These are phyloP conservation scores for Cranoglanis bouderius DNA, from an alignment of 2,113 vertebrate species.

Conservation along the genomic window DNA sequence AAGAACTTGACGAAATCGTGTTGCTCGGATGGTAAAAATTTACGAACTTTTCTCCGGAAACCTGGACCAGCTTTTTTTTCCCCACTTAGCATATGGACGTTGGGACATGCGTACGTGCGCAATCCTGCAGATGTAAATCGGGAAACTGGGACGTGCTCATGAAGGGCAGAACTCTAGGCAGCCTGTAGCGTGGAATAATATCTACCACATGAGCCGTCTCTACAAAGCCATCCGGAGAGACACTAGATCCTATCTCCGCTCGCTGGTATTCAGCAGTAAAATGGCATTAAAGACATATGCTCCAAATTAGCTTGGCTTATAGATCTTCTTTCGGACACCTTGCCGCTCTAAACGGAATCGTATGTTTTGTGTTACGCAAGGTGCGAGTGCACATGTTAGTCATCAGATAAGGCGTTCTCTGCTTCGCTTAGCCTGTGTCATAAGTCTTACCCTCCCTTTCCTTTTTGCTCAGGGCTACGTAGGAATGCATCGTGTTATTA, in stretches of 20 bases:
- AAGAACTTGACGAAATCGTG: background rate
- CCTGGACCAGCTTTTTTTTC: background rate
- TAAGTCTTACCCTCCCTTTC: conserved; percentile 5
- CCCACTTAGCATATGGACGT: conserved; percentile 17
- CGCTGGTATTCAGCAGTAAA: background rate
- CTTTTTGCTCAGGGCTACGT: background rate
- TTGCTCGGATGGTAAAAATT: background rate
- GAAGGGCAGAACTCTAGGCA: conserved; percentile 16
- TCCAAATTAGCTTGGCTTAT: conserved; percentile 37
- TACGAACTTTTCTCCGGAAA: background rate
- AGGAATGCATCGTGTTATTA: conserved; percentile 50
- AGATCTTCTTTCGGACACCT: conserved; percentile 49
- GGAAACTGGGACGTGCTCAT: background rate
- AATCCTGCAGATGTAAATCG: conserved; percentile 20
- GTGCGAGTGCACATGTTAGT: conserved; percentile 53
- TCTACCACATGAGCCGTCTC: conserved; percentile 13
- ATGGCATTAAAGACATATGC: conserved; percentile 23
- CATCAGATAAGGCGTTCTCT: conserved; percentile 39
- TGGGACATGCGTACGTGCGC: conserved; percentile 2
- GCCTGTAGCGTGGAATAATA: conserved; percentile 40
- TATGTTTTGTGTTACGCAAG: conserved; percentile 51
- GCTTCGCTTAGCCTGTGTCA: conserved; percentile 29
- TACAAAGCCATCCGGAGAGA: conserved; percentile 25
- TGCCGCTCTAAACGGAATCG: conserved; percentile 33
- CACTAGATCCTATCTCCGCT: conserved; percentile 6